A percentile compares a stretch with the other conserved stretches of the same genome.
Conservation (phyloP, 2,113 vertebrate species). For the Hemibagrus wyckioides region DNA sequence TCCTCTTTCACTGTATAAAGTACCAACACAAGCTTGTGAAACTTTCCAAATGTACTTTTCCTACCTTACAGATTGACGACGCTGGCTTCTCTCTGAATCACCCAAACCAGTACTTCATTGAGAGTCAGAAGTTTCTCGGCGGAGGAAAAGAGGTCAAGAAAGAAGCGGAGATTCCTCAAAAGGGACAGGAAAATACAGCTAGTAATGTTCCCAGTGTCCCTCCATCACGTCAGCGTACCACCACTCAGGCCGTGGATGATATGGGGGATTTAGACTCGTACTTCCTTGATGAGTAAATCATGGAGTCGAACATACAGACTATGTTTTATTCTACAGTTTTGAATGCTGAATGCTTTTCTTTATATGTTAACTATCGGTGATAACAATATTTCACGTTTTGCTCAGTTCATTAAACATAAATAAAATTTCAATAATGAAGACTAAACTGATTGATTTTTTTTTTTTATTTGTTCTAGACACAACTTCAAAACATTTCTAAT, state of each 20-base stretch:
- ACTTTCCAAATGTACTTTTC: conserved; percentile 14
- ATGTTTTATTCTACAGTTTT: neutral
- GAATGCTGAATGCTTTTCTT: neutral
- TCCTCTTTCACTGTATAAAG: neutral
- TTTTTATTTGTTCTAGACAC: neutral
- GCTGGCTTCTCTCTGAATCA: conserved; percentile 89
- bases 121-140: conserved; percentile 80
- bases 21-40: conserved; percentile 11
- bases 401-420: neutral
- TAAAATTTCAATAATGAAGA: conserved; percentile 10
- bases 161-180: conserved; percentile 76
- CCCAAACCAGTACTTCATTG: conserved; percentile 95
- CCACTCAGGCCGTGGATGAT: conserved; percentile 63
- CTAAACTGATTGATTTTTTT: too few relatives aligned
- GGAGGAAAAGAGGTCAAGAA: conserved; percentile 82
- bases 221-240: conserved; percentile 52
- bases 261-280: conserved; percentile 82
- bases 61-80: conserved; percentile 81
- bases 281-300: conserved; percentile 71
- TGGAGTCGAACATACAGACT: neutral
- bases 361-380: neutral
- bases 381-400: neutral
- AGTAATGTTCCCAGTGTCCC: conserved; percentile 30
- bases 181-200: conserved; percentile 56
- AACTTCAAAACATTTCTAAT: neutral